These are phyloP conservation scores for Hoplodrina ambigua DNA, from an alignment of 2,888 invertebrate species.

Conservation along the genomic window DNA sequence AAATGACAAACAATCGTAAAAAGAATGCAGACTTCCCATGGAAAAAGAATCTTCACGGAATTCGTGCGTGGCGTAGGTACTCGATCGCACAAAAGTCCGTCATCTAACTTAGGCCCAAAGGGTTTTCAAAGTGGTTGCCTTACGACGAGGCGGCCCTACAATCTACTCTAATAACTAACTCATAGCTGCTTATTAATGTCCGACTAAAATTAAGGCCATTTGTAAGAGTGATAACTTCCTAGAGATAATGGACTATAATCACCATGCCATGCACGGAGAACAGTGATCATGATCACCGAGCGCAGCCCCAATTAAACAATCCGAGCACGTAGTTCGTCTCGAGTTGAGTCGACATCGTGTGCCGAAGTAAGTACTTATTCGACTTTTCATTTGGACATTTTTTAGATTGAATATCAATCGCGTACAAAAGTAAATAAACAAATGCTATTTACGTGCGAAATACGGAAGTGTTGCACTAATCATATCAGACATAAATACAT, in stretches of 20 bases:
- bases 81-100: not conserved
- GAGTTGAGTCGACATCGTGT: conserved; percentile 28
- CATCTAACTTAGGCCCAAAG: not conserved
- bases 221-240: conserved; percentile 40
- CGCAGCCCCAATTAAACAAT: conserved; percentile 39
- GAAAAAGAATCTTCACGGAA: no score
- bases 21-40: no score
- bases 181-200: conserved; percentile 35
- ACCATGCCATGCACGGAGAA: conserved; percentile 41
- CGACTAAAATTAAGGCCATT: conserved; percentile 32
- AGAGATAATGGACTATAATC: conserved; percentile 36
- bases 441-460: conserved; percentile 56
- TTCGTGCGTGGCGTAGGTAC: no score
- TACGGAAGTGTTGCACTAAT: conserved; percentile 72
- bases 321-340: conserved; percentile 39
- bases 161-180: conserved; percentile 17
- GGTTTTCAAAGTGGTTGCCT: conserved; percentile 9
- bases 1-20: no score
- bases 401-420: conserved; percentile 12
- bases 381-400: conserved; percentile 26
- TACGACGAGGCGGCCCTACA: conserved; percentile 7
- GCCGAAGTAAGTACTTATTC: conserved; percentile 1
- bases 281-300: conserved; percentile 32
- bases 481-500: conserved; percentile 64
- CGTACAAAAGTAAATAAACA: conserved; percentile 58